These are phyloP conservation scores for Pammene fasciana DNA, from an alignment of 2,888 invertebrate species.

Conservation along the genomic window DNA sequence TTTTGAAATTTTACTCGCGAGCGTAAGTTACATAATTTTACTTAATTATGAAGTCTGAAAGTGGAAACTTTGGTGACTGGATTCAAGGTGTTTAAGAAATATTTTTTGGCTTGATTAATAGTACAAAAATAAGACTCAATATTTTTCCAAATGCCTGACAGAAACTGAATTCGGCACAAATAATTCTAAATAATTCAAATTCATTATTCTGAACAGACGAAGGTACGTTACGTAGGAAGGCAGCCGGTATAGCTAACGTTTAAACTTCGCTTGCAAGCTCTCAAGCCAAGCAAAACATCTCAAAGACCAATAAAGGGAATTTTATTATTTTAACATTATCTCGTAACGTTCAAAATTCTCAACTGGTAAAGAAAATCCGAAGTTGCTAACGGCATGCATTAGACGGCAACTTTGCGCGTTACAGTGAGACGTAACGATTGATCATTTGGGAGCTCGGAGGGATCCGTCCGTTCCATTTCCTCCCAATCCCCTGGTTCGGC, in stretches of 20 bases:
- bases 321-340: conserved; percentile 27
- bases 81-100: too few relatives aligned
- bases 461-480: conserved; percentile 34
- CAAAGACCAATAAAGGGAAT: conserved; percentile 27
- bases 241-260: conserved; percentile 3
- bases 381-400: conserved; percentile 48
- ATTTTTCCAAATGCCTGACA: too few relatives aligned
- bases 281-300: conserved; percentile 14
- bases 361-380: conserved; percentile 18
- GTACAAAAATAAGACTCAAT: too few relatives aligned
- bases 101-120: too few relatives aligned
- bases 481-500: conserved; percentile 48
- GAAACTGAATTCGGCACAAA: background rate
- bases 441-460: conserved; percentile 47
- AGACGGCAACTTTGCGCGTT: conserved; percentile 53
- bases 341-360: conserved; percentile 23
- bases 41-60: conserved; percentile 4
- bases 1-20: conserved; percentile 2
- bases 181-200: background rate
- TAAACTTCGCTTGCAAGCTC: conserved; percentile 9
- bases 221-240: background rate
- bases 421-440: conserved; percentile 53
- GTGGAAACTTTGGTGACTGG: background rate
- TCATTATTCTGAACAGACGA: too few relatives aligned
- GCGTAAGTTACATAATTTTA: background rate